These are phyloP conservation scores for Rattus norvegicus DNA, from an alignment of 2,113 vertebrate species.

Conservation along the genomic window DNA sequence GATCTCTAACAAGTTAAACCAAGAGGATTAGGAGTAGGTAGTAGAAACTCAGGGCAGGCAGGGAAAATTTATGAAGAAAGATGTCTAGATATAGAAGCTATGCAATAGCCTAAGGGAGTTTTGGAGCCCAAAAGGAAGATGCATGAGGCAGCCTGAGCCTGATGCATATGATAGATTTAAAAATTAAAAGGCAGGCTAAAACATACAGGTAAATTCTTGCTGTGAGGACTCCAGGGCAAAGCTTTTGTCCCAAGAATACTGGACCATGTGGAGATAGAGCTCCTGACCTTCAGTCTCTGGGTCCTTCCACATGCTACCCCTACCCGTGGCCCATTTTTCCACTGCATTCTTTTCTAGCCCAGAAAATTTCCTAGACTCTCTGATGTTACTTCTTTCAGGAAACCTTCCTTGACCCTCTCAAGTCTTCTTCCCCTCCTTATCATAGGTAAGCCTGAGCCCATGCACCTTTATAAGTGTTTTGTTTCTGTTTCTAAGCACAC, in stretches of 20 bases:
- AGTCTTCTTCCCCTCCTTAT: background rate
- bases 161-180: background rate
- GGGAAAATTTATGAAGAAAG: background rate
- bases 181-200: background rate
- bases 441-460: background rate
- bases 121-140: background rate
- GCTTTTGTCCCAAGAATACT: background rate
- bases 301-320: background rate
- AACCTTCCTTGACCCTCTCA: background rate
- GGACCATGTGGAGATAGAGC: background rate
- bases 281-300: background rate
- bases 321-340: background rate
- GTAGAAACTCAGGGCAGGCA: background rate
- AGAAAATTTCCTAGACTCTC: background rate
- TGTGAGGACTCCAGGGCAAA: background rate
- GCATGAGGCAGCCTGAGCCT: background rate
- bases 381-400: background rate
- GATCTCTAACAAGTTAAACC: background rate
- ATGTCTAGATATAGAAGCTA: background rate
- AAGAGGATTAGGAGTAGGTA: constrained; percentile 1
- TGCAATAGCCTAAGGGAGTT: background rate
- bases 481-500: background rate
- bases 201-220: background rate
- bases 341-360: background rate
- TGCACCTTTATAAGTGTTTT: background rate